A percentile compares a stretch with the other conserved stretches of the same genome.
Conservation (phyloP, 2,113 vertebrate species). For the Tylochromis polylepis region DNA sequence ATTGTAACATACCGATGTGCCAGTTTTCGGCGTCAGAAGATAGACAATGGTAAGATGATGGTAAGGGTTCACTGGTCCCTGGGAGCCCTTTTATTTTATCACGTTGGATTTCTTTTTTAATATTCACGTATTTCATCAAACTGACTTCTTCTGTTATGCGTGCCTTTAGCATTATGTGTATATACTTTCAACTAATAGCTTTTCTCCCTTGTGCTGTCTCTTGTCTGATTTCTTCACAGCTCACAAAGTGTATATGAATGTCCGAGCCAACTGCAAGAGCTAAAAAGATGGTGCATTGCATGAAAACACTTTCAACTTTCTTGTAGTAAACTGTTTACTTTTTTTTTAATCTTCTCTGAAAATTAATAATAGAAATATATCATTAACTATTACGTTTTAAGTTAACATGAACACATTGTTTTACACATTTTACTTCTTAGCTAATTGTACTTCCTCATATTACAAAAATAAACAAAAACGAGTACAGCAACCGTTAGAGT, state of each 20-base stretch:
- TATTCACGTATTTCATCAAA: not conserved
- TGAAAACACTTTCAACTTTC: not conserved
- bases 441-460: not conserved
- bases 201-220: not conserved
- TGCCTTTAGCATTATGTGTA: not conserved
- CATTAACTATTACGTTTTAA: not conserved
- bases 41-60: conserved; percentile 43
- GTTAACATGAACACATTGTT: not conserved
- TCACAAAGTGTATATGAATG: conserved; percentile 74
- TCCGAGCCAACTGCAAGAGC: conserved; percentile 63
- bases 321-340: not conserved
- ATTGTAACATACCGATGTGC: conserved; percentile 63
- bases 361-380: not conserved
- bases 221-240: conserved; percentile 51
- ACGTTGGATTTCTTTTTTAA: not conserved
- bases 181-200: not conserved
- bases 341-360: not conserved
- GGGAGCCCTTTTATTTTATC: not conserved
- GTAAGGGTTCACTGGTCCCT: not conserved
- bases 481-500: not conserved
- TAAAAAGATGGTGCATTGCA: not conserved
- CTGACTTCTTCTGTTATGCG: not conserved
- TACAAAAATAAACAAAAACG: not conserved
- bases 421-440: not conserved
- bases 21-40: conserved; percentile 30